phyloP scores from a whole-genome alignment of 64 coral and sea anemone species.

The Cladopsammia gracilis region DNA sequence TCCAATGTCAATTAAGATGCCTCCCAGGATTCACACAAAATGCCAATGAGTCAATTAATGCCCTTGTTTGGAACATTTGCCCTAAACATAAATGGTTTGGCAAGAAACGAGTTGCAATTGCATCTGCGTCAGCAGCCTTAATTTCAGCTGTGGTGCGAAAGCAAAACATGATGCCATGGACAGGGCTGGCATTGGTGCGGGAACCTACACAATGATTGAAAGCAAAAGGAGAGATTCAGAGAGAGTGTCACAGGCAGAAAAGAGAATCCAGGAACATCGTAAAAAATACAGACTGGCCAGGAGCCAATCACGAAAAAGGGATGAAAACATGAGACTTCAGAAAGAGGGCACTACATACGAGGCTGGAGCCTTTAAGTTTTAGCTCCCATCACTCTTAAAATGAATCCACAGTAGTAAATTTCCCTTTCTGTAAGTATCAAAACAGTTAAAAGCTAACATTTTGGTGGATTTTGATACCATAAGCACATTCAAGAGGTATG shows the following conservation, averaged over 20 bases:
- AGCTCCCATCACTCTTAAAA: not conserved
- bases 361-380: slow-evolving; percentile 53
- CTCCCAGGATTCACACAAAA: too few relatives aligned
- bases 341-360: slow-evolving; percentile 61
- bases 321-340: slow-evolving; percentile 38
- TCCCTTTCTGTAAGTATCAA: too few relatives aligned
- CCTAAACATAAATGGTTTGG: too few relatives aligned
- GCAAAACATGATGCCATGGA: too few relatives aligned
- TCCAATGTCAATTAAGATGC: too few relatives aligned
- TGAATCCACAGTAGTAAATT: not conserved
- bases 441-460: not conserved
- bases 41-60: too few relatives aligned
- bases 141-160: too few relatives aligned
- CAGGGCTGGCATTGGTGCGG: slow-evolving; percentile 45
- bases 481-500: too few relatives aligned
- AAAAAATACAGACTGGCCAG: slow-evolving; percentile 68
- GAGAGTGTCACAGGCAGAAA: slow-evolving; percentile 49
- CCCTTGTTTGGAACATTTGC: too few relatives aligned
- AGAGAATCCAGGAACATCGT: slow-evolving; percentile 29
- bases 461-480: not conserved
- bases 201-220: slow-evolving; percentile 29
- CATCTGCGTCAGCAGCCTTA: too few relatives aligned
- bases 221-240: slow-evolving; percentile 42
- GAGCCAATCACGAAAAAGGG: slow-evolving; percentile 37
- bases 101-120: too few relatives aligned